Evolutionary conservation across 1,140 invertebrate species (phyloP).

Genomic region (Anthonomus grandis): DNA sequence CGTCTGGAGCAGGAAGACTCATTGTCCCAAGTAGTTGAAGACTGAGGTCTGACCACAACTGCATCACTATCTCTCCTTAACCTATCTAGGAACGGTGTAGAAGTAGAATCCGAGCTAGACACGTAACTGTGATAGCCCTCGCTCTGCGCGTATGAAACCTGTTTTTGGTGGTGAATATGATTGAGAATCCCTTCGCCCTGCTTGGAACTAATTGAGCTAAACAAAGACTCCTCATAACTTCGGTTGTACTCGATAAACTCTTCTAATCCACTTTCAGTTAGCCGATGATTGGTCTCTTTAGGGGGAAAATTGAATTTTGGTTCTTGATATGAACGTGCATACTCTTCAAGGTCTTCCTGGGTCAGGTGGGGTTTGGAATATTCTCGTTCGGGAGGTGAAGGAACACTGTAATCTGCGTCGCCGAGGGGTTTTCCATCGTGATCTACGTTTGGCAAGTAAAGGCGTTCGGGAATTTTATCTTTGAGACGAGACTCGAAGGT

Average conservation of each 20-base stretch:
- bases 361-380: constrained; percentile 56
- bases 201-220: constrained; percentile 36
- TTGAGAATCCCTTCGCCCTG: constrained; percentile 44
- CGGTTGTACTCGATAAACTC: constrained; percentile 49
- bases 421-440: constrained; percentile 62
- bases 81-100: constrained; percentile 74
- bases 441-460: constrained; percentile 61
- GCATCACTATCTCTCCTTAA: constrained; percentile 60
- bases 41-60: constrained; percentile 55
- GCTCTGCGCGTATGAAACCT: constrained; percentile 74
- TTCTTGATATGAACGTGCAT: constrained; percentile 61
- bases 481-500: constrained; percentile 55
- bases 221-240: constrained; percentile 51
- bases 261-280: constrained; percentile 41
- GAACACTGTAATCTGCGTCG: constrained; percentile 68
- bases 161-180: constrained; percentile 71
- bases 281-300: constrained; percentile 16
- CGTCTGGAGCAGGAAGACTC: constrained; percentile 40
- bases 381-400: constrained; percentile 73
- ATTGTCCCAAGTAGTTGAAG: constrained; percentile 53
- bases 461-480: constrained; percentile 47
- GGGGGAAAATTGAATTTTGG: constrained; percentile 29
- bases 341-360: constrained; percentile 69
- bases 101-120: constrained; percentile 74
- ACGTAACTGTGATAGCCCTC: constrained; percentile 81